Evolutionary conservation across 1,140 invertebrate species (phyloP), one percentile per base, ranked within the genome.

Genomic region (Brachionus asplanchnoidis): DNA sequence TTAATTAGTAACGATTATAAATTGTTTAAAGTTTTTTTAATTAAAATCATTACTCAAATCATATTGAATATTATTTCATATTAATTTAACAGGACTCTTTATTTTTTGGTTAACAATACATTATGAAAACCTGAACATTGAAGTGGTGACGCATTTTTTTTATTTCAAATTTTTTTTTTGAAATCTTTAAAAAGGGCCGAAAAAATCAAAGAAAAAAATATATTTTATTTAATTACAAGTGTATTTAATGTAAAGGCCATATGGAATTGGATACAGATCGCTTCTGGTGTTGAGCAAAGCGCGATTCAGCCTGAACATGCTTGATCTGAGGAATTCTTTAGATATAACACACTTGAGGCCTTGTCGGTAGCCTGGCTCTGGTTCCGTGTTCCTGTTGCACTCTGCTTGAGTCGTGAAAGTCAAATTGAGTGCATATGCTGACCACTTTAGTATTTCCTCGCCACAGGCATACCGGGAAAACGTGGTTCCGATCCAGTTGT

Each of bases 241-340:
- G 32, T 82, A 82, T 65, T 26, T 65, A 42, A 82, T 82, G 36
- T 36, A 60, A 82, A 82, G 65, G 26, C 50, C 36, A 20, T 44
- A 82, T 8, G 79, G 79, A 23, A 82, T 82, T 9, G 79, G 79
- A 82, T 82, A 65, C 2, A 82, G 14, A 23, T 82, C 79, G n/a
- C 8, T 8, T 65, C 79, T 42, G 2, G 50, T 82, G 2, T 82
- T 56, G 36, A 82, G 40, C 42, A 82, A 40, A 68, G 20, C 53
- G 7, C 79, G 53, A n/a, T 82, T 82, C 12, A 68, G 3, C 23
- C 66, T 82, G 79, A 82, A 82, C 79, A 82, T 82, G 53, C 66
- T 82, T 14, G 53, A 9, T 40, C 20, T 68, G 40, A 82, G 42
- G 42, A 42, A 82, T 3, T 68, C 40, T 46, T 82, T 82, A 1